phyloP scores from a whole-genome alignment of 2,888 invertebrate species.

The Macroteleia sp. region DNA sequence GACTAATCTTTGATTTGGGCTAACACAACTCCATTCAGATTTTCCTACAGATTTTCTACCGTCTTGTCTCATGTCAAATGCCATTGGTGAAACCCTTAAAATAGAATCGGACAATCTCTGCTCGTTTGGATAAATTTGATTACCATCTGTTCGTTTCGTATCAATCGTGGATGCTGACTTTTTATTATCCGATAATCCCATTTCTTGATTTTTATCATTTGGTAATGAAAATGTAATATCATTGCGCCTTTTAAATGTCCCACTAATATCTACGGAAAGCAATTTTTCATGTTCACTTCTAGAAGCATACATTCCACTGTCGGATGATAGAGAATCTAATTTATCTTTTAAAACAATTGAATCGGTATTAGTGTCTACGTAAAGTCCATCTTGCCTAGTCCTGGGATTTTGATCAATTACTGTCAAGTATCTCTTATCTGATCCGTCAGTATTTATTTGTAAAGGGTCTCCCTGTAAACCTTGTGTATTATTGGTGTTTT shows the following conservation, averaged over 20 bases:
- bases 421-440: slow-evolving; percentile 72
- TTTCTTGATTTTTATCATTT: slow-evolving; percentile 73
- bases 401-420: slow-evolving; percentile 78
- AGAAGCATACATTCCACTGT: slow-evolving; percentile 76
- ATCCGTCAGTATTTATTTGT: slow-evolving; percentile 67
- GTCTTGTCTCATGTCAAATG: slow-evolving; percentile 76
- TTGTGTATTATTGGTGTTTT: slow-evolving; percentile 47
- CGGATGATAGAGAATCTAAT: slow-evolving; percentile 69
- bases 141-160: slow-evolving; percentile 72
- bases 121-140: slow-evolving; percentile 74
- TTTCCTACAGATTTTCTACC: slow-evolving; percentile 74
- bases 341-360: slow-evolving; percentile 72
- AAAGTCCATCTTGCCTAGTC: slow-evolving; percentile 80
- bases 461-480: slow-evolving; percentile 26
- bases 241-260: slow-evolving; percentile 77
- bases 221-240: slow-evolving; percentile 81
- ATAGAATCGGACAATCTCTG: slow-evolving; percentile 74
- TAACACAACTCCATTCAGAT: slow-evolving; percentile 77
- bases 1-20: slow-evolving; percentile 77
- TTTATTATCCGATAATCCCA: slow-evolving; percentile 68
- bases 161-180: slow-evolving; percentile 72
- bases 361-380: slow-evolving; percentile 78
- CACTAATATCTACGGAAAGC: slow-evolving; percentile 77
- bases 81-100: slow-evolving; percentile 78
- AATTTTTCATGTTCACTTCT: slow-evolving; percentile 80